A percentile compares a stretch with the other conserved stretches of the same genome.
These are phyloP conservation scores for Phalera bucephala DNA, from an alignment of 2,888 invertebrate species.

Conservation along the genomic window DNA sequence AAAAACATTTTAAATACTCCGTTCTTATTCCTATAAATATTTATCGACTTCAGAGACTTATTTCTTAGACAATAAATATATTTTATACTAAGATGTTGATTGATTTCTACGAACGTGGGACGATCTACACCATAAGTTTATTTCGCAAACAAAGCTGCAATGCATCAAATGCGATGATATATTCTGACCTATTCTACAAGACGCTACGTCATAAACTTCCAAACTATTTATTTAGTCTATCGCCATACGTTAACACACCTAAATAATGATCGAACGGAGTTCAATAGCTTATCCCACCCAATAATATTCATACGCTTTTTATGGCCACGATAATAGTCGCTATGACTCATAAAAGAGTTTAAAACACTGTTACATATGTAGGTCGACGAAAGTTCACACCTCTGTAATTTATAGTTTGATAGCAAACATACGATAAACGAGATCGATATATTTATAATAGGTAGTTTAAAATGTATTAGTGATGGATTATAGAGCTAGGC, in stretches of 20 bases:
- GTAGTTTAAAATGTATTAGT: not conserved
- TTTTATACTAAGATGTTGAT: too few species aligned
- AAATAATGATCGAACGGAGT: slow-evolving; percentile 18
- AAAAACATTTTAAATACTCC: too few species aligned
- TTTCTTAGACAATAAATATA: too few species aligned
- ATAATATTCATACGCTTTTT: slow-evolving; percentile 15
- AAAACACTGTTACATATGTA: slow-evolving; percentile 53
- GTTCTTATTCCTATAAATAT: too few species aligned
- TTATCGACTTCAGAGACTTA: too few species aligned
- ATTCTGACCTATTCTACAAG: too few species aligned
- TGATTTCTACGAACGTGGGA: too few species aligned
- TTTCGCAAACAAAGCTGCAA: too few species aligned
- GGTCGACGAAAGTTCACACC: slow-evolving; percentile 54
- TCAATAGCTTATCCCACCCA: slow-evolving; percentile 19
- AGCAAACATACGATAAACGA: slow-evolving; percentile 8
- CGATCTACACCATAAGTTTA: too few species aligned
- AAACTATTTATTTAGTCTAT: slow-evolving; percentile 3
- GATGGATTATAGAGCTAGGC: not conserved
- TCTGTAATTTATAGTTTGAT: slow-evolving; percentile 27
- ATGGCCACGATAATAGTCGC: slow-evolving; percentile 37
- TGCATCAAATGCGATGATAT: too few species aligned
- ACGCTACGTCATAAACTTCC: not conserved
- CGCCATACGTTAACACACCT: slow-evolving; percentile 19
- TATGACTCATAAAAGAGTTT: slow-evolving; percentile 51
- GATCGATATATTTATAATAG: slow-evolving; percentile 2